Evolutionary conservation across 2,113 vertebrate species (phyloP).

Genomic region (Pithys albifrons): DNA sequence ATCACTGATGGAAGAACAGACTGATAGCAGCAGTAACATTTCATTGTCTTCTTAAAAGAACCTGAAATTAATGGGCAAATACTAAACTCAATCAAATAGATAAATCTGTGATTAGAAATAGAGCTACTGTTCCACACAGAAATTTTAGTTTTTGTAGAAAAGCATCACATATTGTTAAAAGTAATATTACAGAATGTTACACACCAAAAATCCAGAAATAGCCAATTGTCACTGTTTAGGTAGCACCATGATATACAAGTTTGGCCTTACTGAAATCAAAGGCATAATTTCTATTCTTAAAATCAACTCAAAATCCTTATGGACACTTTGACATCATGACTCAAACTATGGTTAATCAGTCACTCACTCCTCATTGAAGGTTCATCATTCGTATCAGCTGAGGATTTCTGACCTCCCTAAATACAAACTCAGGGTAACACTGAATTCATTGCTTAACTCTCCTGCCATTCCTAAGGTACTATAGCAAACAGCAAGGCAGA

Average conservation of each 20-base stretch:
- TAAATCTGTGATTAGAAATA: background rate
- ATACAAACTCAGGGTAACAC: background rate
- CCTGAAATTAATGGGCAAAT: conserved; percentile 43
- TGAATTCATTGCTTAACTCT: background rate
- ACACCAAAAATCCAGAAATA: background rate
- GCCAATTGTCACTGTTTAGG: background rate
- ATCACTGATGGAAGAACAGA: conserved; percentile 10
- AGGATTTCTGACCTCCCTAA: background rate
- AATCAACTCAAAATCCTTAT: background rate
- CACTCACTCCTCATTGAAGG: background rate
- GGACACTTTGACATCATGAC: background rate
- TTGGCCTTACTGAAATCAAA: background rate
- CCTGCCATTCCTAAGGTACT: background rate
- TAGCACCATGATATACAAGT: background rate
- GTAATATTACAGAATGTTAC: background rate
- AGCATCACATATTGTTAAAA: background rate
- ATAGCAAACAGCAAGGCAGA: background rate
- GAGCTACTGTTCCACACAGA: background rate
- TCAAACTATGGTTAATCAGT: background rate
- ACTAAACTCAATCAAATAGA: background rate
- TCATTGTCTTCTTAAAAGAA: background rate
- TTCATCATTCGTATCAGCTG: background rate
- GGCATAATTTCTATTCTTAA: background rate
- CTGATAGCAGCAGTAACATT: conserved; percentile 36
- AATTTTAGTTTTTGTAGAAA: background rate